phyloP scores from a whole-genome alignment of 1,140 invertebrate species.

The Brachionus calyciflorus region DNA sequence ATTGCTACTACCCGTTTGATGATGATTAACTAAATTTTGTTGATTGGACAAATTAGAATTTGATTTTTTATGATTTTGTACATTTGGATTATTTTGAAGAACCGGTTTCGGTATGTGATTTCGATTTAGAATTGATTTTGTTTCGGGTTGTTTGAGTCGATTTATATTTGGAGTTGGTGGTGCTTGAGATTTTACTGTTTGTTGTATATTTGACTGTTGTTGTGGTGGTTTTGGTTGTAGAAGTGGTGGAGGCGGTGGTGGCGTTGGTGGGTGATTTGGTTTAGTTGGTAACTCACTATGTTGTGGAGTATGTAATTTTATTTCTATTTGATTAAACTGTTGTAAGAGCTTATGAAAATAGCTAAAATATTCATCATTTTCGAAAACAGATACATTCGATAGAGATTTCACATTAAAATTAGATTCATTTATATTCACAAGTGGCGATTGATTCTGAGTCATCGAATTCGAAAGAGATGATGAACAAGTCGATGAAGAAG shows the following conservation, averaged over 20 bases:
- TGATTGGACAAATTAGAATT: background rate
- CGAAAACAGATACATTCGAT: conserved; percentile 26
- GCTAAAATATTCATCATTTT: conserved; percentile 44
- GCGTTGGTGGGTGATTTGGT: background rate
- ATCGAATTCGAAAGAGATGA: conserved; percentile 16
- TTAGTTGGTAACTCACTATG: no score
- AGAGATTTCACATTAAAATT: conserved; percentile 12
- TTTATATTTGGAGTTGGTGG: background rate
- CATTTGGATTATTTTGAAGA: background rate
- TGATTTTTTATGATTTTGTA: no score
- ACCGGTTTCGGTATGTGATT: conserved; percentile 28
- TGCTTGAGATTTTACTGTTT: background rate
- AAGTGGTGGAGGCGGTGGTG: background rate
- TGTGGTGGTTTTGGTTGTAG: background rate
- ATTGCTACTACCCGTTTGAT: background rate
- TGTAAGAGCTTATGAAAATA: conserved; percentile 44
- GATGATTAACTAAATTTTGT: background rate
- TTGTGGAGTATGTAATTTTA: conserved; percentile 14
- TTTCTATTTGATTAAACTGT: conserved; percentile 18
- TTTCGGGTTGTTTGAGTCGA: background rate
- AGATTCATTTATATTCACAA: background rate
- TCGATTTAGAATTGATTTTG: background rate
- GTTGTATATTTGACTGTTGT: background rate
- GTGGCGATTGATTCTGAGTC: background rate
- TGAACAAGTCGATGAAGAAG: conserved; percentile 12